These are phyloP conservation scores for Oscheius sp. DNA, from an alignment of 1,140 invertebrate genomes.

Conservation along the genomic window DNA sequence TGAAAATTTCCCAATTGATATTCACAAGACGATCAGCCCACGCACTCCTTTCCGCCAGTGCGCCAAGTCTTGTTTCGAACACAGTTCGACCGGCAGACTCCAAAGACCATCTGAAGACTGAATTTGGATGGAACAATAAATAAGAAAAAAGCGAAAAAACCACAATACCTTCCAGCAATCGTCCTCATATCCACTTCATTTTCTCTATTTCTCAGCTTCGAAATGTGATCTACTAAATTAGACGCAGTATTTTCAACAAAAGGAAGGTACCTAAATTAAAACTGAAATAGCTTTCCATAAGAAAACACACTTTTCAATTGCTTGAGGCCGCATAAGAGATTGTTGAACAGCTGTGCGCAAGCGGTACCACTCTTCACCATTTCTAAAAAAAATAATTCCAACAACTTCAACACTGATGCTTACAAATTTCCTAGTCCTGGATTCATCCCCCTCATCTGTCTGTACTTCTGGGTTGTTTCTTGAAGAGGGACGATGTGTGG, in stretches of 20 bases:
- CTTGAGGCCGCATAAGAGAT: conserved; percentile 75
- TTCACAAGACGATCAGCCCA: conserved; percentile 58
- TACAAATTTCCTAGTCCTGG: conserved; percentile 68
- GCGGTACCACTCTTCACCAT: conserved; percentile 77
- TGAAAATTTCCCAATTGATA: conserved; percentile 59
- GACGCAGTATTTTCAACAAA: conserved; percentile 75
- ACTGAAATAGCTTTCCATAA: background rate
- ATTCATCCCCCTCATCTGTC: conserved; percentile 63
- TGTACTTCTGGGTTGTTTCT: conserved; percentile 65
- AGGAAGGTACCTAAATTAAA: conserved; percentile 71
- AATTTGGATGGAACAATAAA: background rate
- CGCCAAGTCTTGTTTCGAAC: conserved; percentile 61
- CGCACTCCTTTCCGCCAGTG: conserved; percentile 44
- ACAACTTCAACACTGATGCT: conserved; percentile 38
- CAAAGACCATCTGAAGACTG: conserved; percentile 59
- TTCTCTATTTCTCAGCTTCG: conserved; percentile 40
- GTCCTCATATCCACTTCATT: conserved; percentile 58
- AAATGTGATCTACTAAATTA: conserved; percentile 70
- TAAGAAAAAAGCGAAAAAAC: too few species aligned
- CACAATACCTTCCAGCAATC: conserved; percentile 27
- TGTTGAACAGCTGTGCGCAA: conserved; percentile 80
- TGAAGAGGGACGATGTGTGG: conserved; percentile 65
- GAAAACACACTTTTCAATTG: conserved; percentile 66
- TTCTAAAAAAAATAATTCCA: conserved; percentile 65
- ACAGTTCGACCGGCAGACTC: conserved; percentile 62